phyloP scores from a whole-genome alignment of 92 coral and sea anemone species.

The Plumapathes pennacea region DNA sequence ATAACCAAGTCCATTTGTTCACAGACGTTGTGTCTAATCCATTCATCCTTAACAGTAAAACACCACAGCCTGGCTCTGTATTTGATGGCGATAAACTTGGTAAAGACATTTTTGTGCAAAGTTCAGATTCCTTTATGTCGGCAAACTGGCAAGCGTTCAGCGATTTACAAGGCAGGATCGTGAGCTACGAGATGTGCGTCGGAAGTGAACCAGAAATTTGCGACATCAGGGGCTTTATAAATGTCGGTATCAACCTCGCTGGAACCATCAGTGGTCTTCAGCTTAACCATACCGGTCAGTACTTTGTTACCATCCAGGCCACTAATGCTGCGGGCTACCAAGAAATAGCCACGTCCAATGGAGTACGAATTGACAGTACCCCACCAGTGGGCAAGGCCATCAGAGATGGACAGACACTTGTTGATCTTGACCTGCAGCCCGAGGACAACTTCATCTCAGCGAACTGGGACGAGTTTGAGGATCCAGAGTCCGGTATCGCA shows the following conservation, averaged over 20 bases:
- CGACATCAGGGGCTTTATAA: conserved; percentile 53
- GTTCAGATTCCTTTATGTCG: conserved; percentile 66
- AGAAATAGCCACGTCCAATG: conserved; percentile 64
- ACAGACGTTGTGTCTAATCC: conserved; percentile 69
- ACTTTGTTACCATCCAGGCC: conserved; percentile 73
- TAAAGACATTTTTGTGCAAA: conserved; percentile 61
- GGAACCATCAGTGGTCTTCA: conserved; percentile 60
- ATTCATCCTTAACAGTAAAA: conserved; percentile 54
- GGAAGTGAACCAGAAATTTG: conserved; percentile 73
- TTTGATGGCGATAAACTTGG: conserved; percentile 60
- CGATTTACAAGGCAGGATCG: conserved; percentile 65
- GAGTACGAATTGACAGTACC: conserved; percentile 78
- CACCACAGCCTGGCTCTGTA: conserved; percentile 68
- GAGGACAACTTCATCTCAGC: conserved; percentile 69
- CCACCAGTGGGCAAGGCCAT: conserved; percentile 69
- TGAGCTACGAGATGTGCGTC: conserved; percentile 75
- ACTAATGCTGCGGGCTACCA: conserved; percentile 78
- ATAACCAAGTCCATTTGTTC: conserved; percentile 66
- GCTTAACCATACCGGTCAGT: conserved; percentile 60
- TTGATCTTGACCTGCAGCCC: conserved; percentile 69
- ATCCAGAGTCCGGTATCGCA: conserved; percentile 70
- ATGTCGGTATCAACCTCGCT: conserved; percentile 33
- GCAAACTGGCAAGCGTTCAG: conserved; percentile 89
- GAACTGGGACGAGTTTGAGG: conserved; percentile 88
- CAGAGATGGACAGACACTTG: conserved; percentile 64